A percentile compares a stretch with the other conserved stretches of the same genome.
Conservation (phyloP, 1,140 invertebrate genomes). For the Papilio polyxenes region DNA sequence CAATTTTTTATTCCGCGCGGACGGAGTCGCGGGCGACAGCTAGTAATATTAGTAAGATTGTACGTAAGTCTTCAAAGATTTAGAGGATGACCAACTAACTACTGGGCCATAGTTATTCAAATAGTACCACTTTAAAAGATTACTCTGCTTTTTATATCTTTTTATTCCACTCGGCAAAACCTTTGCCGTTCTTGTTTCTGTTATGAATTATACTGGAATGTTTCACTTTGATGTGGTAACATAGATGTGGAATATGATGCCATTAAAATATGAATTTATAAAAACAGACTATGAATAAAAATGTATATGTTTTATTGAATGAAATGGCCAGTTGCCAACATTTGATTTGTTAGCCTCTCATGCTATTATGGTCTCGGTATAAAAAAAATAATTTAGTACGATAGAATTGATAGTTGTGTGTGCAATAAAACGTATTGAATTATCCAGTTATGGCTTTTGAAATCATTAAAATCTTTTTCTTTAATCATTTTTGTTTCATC, state of each 20-base stretch:
- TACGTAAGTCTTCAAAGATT: not conserved
- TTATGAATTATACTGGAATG: slow-evolving; percentile 26
- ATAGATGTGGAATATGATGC: not conserved
- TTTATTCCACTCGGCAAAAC: slow-evolving; percentile 9
- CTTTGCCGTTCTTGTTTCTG: slow-evolving; percentile 27
- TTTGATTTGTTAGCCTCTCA: slow-evolving; percentile 37
- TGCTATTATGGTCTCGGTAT: slow-evolving; percentile 36
- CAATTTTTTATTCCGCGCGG: no score
- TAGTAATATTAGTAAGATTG: not conserved
- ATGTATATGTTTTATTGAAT: slow-evolving; percentile 36
- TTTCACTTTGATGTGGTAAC: slow-evolving; percentile 38
- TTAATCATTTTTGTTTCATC: not conserved
- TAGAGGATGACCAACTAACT: not conserved
- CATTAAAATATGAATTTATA: slow-evolving; percentile 40
- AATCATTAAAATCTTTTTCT: not conserved
- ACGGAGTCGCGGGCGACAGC: no score
- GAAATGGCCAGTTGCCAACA: slow-evolving; percentile 39
- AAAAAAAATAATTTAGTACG: slow-evolving; percentile 37
- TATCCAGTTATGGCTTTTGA: slow-evolving; percentile 6
- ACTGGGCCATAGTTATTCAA: not conserved
- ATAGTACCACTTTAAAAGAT: slow-evolving; percentile 14
- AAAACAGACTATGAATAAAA: slow-evolving; percentile 31
- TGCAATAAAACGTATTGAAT: slow-evolving; percentile 34
- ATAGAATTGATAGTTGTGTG: slow-evolving; percentile 31
- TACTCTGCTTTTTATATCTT: slow-evolving; percentile 17